Percentiles rank a stretch among this genome's conserved stretches.
Evolutionary conservation across 2,113 vertebrate genomes (phyloP).

Genomic region (Odontophorus gujanensis): DNA sequence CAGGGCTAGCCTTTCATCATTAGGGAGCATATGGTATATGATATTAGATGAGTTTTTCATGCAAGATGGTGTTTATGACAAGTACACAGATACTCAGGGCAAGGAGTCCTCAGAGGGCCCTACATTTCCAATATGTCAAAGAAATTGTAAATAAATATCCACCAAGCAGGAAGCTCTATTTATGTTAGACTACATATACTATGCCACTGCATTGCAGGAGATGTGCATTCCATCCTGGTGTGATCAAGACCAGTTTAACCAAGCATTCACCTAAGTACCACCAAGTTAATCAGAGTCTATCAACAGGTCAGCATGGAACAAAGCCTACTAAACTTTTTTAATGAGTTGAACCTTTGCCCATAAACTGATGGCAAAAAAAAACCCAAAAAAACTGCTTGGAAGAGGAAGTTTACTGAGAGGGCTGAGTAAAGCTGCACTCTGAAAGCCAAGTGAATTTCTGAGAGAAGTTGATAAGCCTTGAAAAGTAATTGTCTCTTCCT

Average conservation of each 20-base stretch:
- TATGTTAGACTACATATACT: not conserved
- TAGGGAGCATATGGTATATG: not conserved
- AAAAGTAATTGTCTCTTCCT: not conserved
- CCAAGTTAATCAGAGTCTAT: not conserved
- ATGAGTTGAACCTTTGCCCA: not conserved
- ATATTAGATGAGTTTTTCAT: not conserved
- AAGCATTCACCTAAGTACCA: not conserved
- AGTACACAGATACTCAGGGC: not conserved
- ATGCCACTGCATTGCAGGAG: not conserved
- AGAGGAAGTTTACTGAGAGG: not conserved
- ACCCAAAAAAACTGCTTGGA: not conserved
- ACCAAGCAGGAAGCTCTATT: rapidly evolving
- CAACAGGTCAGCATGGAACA: not conserved
- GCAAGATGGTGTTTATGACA: not conserved
- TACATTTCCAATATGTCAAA: not conserved
- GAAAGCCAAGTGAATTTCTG: constrained; percentile 42
- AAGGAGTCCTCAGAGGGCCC: not conserved
- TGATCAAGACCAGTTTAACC: rapidly evolving
- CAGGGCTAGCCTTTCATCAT: not conserved
- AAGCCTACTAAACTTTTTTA: not conserved
- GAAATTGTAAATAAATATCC: not conserved
- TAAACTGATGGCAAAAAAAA: not conserved
- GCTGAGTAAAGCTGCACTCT: not conserved
- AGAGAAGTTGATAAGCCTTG: constrained; percentile 21
- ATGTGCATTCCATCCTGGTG: not conserved